Evolutionary conservation across 2,888 invertebrate genomes (phyloP), one percentile per base, ranked within the genome.

Genomic region (Drosophila borealis): DNA sequence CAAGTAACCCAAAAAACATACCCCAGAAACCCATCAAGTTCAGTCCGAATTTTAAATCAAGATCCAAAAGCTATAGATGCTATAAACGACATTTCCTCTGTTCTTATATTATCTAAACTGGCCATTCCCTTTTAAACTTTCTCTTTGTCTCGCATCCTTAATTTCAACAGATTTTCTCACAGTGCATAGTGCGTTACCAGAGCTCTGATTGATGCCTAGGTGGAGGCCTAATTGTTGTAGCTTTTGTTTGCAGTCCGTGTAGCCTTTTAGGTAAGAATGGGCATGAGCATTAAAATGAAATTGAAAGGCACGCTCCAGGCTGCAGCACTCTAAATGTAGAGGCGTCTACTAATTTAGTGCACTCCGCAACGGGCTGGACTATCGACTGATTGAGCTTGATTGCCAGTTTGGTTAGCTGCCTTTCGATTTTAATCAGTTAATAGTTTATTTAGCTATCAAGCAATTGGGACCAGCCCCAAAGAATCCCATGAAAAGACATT

Each of bases 391-490:
- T 62, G 59, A 60, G 64, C 55, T 65, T 87, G 85, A 89, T 87
- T 89, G 70, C 80, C 68, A 60, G 77, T 71, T 87, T 64, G 61
- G 62, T 62, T 74, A 56, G 66, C 53, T 49, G 75, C 75, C 66
- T 57, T 69, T 70, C 63, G 88, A 89, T 85, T 87, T 79, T 89
- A 85, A 89, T 89, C 85, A 74, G 75, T 80, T 89, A 85, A 85
- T 89, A 85, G 88, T 88, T 89, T 88, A 89, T 89, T 85, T 85
- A 89, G 88, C 73, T 63, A 78, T 64, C 63, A 67, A 64, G 29
- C 54, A 25, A 41, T 29, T 34, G 34, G 29, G 3, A 19, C 21
- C 60, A 49, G 44, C 68, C 39, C 37, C 34, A 14, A 25, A 39
- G 21, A 45, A 42, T n/a, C n/a, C 37, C 8, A 41, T 49, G 41